Conservation (phyloP, 1,140 invertebrate species). For the Ostrea denselamellosa region DNA sequence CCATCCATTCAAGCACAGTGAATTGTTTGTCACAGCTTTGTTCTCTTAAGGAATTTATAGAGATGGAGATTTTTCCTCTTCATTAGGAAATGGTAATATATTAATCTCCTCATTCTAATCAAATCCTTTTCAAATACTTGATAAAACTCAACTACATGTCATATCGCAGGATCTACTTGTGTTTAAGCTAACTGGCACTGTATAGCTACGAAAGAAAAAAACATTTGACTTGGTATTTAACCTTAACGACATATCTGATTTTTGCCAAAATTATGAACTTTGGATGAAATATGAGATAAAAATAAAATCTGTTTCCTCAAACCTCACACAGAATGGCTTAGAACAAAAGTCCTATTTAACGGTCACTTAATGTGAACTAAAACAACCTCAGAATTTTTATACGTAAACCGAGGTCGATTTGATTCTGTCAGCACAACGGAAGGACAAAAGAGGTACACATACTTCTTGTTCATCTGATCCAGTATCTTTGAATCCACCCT, state of each 20-base stretch:
- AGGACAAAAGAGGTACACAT: slow-evolving; percentile 7
- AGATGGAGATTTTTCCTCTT: background rate
- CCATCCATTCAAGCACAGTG: slow-evolving; percentile 9
- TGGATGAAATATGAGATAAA: slow-evolving; percentile 21
- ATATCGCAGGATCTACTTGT: background rate
- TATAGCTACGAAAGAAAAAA: background rate
- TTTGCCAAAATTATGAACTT: background rate
- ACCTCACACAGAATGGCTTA: background rate
- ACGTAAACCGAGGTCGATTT: background rate
- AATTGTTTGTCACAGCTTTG: background rate
- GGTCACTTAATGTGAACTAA: slow-evolving; percentile 18
- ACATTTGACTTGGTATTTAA: background rate
- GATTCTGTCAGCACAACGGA: slow-evolving; percentile 34
- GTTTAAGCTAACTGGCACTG: background rate
- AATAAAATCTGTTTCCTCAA: slow-evolving; percentile 21
- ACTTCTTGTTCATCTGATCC: slow-evolving; percentile 20
- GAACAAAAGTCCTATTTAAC: slow-evolving; percentile 9
- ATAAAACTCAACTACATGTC: background rate
- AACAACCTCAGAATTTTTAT: slow-evolving; percentile 14
- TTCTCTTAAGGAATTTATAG: slow-evolving; percentile 13
- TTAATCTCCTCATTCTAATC: background rate
- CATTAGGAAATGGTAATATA: background rate
- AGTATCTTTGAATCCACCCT: slow-evolving; percentile 10
- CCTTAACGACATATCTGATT: slow-evolving; percentile 17
- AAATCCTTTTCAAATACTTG: background rate